A percentile compares a stretch with the other conserved stretches of the same genome.
Conservation (phyloP, 2,113 vertebrate genomes). For the Ploceus nigricollis region DNA sequence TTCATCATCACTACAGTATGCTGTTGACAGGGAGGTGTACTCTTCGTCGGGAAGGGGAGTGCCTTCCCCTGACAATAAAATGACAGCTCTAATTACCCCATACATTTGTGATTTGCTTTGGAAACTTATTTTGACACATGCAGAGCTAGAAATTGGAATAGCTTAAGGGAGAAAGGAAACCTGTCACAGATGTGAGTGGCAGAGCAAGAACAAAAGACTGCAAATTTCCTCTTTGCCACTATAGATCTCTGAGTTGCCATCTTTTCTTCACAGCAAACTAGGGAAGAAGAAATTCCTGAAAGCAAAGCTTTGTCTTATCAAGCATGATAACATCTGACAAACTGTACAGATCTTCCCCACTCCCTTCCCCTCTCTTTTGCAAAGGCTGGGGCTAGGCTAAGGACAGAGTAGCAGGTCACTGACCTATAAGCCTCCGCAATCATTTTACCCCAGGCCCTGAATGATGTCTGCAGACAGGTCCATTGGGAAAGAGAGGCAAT, state of each 20-base stretch:
- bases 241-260: background rate
- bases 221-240: background rate
- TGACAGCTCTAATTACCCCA: background rate
- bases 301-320: background rate
- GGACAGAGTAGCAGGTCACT: background rate
- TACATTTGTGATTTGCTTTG: background rate
- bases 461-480: slow-evolving; percentile 26
- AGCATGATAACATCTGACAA: slow-evolving; percentile 52
- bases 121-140: slow-evolving; percentile 22
- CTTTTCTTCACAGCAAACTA: background rate
- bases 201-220: slow-evolving; percentile 1
- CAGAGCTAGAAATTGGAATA: background rate
- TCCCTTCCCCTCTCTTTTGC: slow-evolving; percentile 2
- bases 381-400: background rate
- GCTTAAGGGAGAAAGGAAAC: background rate
- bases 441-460: slow-evolving; percentile 14
- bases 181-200: background rate
- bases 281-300: slow-evolving; percentile 31
- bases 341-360: background rate
- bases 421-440: slow-evolving; percentile 12
- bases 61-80: background rate
- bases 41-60: background rate
- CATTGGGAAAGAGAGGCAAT: slow-evolving; percentile 24
- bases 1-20: background rate
- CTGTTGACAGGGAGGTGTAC: background rate